Evolutionary conservation across 2,888 invertebrate genomes (phyloP).

Genomic region (Lumbricus terrestris): DNA sequence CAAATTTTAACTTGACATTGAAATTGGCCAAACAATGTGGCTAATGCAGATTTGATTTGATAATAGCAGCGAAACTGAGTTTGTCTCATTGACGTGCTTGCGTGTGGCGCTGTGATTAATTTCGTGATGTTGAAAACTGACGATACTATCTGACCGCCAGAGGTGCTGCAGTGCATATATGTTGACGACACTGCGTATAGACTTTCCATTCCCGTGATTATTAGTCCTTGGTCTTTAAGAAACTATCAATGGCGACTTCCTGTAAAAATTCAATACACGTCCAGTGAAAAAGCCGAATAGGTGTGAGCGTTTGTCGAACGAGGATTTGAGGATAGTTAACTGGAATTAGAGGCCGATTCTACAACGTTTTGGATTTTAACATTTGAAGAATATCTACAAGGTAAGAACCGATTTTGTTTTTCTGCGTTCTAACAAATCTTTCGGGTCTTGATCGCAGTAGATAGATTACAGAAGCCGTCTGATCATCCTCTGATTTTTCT

Average conservation of each 20-base stretch:
- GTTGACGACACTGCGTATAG: too few relatives aligned
- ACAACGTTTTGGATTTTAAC: background rate
- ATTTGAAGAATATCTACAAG: background rate
- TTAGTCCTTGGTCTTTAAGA: background rate
- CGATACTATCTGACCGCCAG: too few relatives aligned
- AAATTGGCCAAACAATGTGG: too few relatives aligned
- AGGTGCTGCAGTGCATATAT: too few relatives aligned
- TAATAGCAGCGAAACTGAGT: too few relatives aligned
- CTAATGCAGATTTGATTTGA: too few relatives aligned
- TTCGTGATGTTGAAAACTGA: too few relatives aligned
- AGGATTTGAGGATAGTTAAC: background rate
- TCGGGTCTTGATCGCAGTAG: background rate
- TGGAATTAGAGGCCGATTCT: background rate
- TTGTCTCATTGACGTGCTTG: too few relatives aligned
- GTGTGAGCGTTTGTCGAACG: background rate
- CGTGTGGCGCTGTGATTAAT: too few relatives aligned
- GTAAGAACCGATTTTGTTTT: background rate
- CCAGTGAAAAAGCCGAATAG: background rate
- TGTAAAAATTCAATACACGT: background rate
- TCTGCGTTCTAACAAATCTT: background rate
- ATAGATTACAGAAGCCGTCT: background rate
- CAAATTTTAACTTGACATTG: too few relatives aligned
- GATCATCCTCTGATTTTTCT: background rate
- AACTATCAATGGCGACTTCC: background rate
- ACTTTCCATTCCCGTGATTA: background rate